phyloP scores from a whole-genome alignment of 64 coral and sea anemone genomes.

The Actinia tenebrosa region DNA sequence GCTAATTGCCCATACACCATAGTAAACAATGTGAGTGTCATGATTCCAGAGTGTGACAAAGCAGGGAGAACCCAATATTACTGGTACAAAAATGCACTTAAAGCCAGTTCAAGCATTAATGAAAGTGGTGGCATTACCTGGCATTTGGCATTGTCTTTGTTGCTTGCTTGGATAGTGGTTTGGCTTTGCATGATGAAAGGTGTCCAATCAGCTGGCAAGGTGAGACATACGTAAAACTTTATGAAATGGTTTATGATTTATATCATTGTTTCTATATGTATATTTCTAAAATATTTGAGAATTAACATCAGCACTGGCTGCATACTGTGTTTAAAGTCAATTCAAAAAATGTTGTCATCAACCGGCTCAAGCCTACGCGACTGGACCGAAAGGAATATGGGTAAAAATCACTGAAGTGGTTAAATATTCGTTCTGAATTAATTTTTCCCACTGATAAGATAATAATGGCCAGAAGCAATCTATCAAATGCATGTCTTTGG shows the following conservation, averaged over 20 bases:
- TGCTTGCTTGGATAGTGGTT: constrained; percentile 83
- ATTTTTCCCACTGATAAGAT: no score
- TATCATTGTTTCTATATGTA: no score
- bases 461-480: no score
- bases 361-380: no score
- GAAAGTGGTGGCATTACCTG: constrained; percentile 78
- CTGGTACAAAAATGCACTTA: constrained; percentile 77
- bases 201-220: constrained; percentile 93
- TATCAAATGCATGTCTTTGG: no score
- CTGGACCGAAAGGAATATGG: no score
- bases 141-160: constrained; percentile 61
- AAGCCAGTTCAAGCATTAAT: constrained; percentile 35
- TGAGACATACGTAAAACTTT: constrained; percentile 1
- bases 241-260: background rate
- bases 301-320: no score
- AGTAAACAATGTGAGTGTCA: constrained; percentile 27
- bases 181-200: constrained; percentile 95
- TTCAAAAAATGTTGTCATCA: no score
- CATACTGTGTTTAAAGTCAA: no score
- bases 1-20: constrained; percentile 21
- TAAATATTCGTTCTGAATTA: no score
- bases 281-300: no score
- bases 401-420: no score
- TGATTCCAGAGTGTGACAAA: constrained; percentile 34
- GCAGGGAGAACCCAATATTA: constrained; percentile 81